Base-by-base conservation (phyloP, 1,140 invertebrate genomes). In the Scaptomyza graminum region DNA sequence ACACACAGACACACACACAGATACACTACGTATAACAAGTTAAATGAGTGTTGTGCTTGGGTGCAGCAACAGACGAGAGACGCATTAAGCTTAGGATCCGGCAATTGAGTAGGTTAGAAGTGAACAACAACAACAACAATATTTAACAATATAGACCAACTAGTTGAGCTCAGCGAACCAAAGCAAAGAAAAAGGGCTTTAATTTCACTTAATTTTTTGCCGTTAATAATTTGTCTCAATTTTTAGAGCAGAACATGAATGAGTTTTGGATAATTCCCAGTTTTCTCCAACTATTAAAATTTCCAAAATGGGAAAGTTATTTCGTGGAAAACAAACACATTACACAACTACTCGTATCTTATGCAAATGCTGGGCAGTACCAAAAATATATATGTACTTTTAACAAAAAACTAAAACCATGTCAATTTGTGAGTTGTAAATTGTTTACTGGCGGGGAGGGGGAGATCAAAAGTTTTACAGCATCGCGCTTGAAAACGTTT, bases 151-250 rank as follows among this genome's bases (percentile, higher is more conserved):
- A 22, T 22, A 22, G 18, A 3, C 18, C 18, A 22, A 22, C 18
- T 22, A n/a, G n/a, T 5, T 8, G 16, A 50, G 43, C 50, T 50
- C 82, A 75, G 77, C 62, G 59, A 68, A 70, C 60, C 62, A 67
- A 31, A 31, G 28, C 6, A 9, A 34, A 63, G 72, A 79, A 77
- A 85, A 84, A 80, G 82, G 77, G 74, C 61, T 39, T 7, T 57
- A 75, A 80, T 87, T 82, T 81, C 82, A 76, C 61, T 69, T 59
- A 57, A 76, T 76, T 76, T 34, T 80, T 63, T 69, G 66, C 78
- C 82, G 82, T 82, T 85, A 68, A 85, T 87, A 85, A 85, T 87
- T 87, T 85, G 82, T 82, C 63, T 75, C 65, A 57, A 70, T 82
- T 85, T 85, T 76, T 73, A 85, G 81, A 85, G 81, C 81, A 85